Base-by-base conservation (phyloP, 1,140 invertebrate species). In the Bradynema listronoti region DNA sequence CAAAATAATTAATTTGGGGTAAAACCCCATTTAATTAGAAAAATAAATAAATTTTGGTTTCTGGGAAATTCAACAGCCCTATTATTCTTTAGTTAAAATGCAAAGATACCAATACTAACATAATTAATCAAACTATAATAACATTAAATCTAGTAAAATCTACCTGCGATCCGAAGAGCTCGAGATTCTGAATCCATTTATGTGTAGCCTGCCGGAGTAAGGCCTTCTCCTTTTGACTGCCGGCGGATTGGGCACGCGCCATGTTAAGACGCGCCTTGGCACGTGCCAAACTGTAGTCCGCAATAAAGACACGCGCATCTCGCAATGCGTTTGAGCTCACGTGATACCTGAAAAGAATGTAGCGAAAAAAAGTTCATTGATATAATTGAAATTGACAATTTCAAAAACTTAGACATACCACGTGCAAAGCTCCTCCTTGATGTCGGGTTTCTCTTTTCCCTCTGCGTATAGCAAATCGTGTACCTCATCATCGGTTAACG, bases 401-500 rank as follows among this genome's bases (percentile, higher is more conserved):
- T n/a, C n/a, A n/a, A n/a, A n/a, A n/a, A n/a, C n/a, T n/a, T n/a
- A n/a, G n/a, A n/a, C n/a, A n/a, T n/a, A n/a, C 74, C 74, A 77
- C 2, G 73, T 74, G 30, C 43, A 51, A 16, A 50, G 62, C 43
- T 74, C 73, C 50, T 53, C 36, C 47, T 64, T 49, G 4, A 29
- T 58, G 19, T 68, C 51, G 14, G 49, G 56, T 29, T 57, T 62
- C 33, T 75, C 72, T 36, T 61, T 62, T 16, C 58, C 59, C 25
- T 72, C 58, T 45, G 56, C 42, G 5, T 58, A 45, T 77, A 70
- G 22, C 78, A 56, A 55, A 77, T 57, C 29, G 36, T 62, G 58
- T 1, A 77, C 61, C 58, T 78, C 69, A 43, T 78, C 73, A 51
- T 77, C 74, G 42, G 45, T 56, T 59, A 78, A 42, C 9, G 50